Evolutionary conservation across 2,113 vertebrate genomes (phyloP).

Genomic region (Pseudorectes ferrugineus): DNA sequence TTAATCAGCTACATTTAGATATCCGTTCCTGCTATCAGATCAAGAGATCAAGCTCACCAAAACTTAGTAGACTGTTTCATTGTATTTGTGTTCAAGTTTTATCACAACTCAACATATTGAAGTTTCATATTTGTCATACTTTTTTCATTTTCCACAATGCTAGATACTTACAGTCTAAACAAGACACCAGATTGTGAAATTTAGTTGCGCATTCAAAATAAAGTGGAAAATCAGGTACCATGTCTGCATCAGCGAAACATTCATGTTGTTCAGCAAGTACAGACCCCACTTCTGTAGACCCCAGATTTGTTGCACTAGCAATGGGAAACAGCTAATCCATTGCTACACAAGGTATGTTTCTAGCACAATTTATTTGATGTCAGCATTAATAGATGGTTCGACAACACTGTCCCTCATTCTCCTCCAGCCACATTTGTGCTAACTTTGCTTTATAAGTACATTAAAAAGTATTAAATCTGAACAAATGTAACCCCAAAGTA

Average conservation of each 20-base stretch:
- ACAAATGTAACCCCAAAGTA: not conserved
- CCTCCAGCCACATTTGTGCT: not conserved
- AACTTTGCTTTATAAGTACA: not conserved
- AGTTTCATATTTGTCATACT: not conserved
- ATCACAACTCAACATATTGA: not conserved
- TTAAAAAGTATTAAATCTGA: not conserved
- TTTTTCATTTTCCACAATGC: not conserved
- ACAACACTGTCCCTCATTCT: not conserved
- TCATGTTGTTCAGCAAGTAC: accelerated
- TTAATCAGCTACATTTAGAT: slow-evolving; percentile 14
- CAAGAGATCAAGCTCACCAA: not conserved
- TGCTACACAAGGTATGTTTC: not conserved
- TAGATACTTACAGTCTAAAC: not conserved
- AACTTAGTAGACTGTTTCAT: not conserved
- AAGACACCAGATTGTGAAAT: not conserved
- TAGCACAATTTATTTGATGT: not conserved
- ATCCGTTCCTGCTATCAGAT: not conserved
- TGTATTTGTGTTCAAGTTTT: not conserved
- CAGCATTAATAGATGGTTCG: not conserved
- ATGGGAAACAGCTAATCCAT: not conserved
- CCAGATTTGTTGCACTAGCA: not conserved
- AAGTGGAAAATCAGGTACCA: not conserved
- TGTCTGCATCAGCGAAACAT: not conserved
- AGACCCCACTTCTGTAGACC: not conserved
- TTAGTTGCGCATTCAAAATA: not conserved